A percentile compares a stretch with the other conserved stretches of the same genome.
These are phyloP conservation scores for Drosophila demipolita DNA, from an alignment of 2,888 invertebrate species.

Conservation along the genomic window DNA sequence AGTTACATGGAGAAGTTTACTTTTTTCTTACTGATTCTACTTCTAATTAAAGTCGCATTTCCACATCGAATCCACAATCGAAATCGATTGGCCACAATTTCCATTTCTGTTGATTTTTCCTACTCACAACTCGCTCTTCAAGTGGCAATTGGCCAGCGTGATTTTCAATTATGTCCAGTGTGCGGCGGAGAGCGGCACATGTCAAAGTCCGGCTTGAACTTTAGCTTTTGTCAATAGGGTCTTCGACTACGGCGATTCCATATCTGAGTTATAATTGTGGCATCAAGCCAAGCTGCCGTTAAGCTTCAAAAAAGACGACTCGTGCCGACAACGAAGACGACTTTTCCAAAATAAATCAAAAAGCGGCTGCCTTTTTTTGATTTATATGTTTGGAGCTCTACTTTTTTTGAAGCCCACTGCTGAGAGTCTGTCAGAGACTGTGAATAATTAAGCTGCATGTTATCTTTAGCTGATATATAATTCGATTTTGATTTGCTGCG, in stretches of 20 bases:
- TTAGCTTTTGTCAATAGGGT: slow-evolving; percentile 19
- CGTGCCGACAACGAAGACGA: slow-evolving; percentile 54
- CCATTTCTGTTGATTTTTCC: slow-evolving; percentile 76
- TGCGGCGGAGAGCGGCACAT: slow-evolving; percentile 62
- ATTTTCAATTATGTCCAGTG: slow-evolving; percentile 71
- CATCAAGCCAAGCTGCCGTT: slow-evolving; percentile 70
- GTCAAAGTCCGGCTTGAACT: slow-evolving; percentile 48
- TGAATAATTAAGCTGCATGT: slow-evolving; percentile 75
- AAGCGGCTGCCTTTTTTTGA: slow-evolving; percentile 8
- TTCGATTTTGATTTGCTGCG: slow-evolving; percentile 75
- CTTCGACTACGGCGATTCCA: slow-evolving; percentile 9
- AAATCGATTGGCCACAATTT: slow-evolving; percentile 79
- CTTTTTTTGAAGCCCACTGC: slow-evolving; percentile 15
- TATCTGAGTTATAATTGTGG: slow-evolving; percentile 60
- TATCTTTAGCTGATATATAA: slow-evolving; percentile 69
- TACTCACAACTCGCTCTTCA: slow-evolving; percentile 17
- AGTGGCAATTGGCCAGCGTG: slow-evolving; percentile 77
- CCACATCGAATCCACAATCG: slow-evolving; percentile 2
- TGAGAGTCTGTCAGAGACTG: slow-evolving; percentile 31
- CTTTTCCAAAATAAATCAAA: slow-evolving; percentile 52
- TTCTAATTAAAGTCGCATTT: slow-evolving; percentile 73
- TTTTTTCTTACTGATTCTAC: slow-evolving; percentile 32
- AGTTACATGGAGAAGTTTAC: slow-evolving; percentile 58
- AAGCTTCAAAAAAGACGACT: slow-evolving; percentile 40
- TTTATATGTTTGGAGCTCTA: slow-evolving; percentile 18